These are phyloP conservation scores for Listronotus oregonensis DNA, from an alignment of 1,140 invertebrate genomes.

Conservation along the genomic window DNA sequence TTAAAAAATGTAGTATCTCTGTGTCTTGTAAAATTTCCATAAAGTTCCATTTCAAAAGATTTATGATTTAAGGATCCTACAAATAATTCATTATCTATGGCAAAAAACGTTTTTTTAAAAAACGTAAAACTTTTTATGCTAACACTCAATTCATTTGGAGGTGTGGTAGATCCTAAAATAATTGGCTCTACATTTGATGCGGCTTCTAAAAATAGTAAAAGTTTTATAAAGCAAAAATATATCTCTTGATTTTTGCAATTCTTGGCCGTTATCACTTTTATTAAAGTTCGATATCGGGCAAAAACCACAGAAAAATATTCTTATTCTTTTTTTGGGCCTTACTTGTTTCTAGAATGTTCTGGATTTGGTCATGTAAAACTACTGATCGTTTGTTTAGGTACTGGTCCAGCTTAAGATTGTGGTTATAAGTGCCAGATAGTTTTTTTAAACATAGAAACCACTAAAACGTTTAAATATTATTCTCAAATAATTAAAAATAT, in stretches of 20 bases:
- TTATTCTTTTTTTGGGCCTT: neutral
- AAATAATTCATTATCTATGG: slow-evolving; percentile 20
- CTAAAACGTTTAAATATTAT: neutral
- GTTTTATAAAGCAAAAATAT: neutral
- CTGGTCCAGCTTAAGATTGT: neutral
- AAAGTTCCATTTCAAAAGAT: slow-evolving; percentile 7
- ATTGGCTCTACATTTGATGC: neutral
- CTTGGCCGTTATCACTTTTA: too few relatives aligned
- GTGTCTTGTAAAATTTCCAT: slow-evolving; percentile 9
- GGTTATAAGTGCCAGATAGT: too few relatives aligned
- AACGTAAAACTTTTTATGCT: slow-evolving; percentile 12
- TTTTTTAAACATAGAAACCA: neutral
- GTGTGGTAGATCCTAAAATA: neutral
- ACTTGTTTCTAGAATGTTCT: slow-evolving; percentile 6
- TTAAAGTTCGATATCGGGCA: too few relatives aligned
- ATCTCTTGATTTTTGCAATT: too few relatives aligned
- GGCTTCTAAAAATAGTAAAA: neutral
- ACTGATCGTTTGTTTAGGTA: neutral
- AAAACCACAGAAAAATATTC: too few relatives aligned
- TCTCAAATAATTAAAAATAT: too few relatives aligned
- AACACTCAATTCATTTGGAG: neutral
- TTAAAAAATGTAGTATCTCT: slow-evolving; percentile 3
- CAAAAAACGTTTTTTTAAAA: slow-evolving; percentile 21
- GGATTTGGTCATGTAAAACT: neutral
- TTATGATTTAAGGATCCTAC: neutral